These are phyloP conservation scores for Agonopterix arenella DNA, from an alignment of 2,888 invertebrate genomes.

Conservation along the genomic window DNA sequence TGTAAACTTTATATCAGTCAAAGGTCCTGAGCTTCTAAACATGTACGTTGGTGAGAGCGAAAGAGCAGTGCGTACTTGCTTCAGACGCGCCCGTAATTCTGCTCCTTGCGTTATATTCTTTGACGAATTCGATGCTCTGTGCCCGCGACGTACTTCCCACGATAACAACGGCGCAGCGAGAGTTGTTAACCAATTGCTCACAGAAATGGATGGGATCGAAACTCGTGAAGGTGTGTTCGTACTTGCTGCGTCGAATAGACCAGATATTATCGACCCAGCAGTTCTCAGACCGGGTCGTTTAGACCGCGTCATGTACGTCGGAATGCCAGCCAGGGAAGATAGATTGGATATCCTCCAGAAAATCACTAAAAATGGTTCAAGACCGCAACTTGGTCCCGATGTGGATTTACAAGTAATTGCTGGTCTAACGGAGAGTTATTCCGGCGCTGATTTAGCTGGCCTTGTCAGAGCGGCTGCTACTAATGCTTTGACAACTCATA, in stretches of 20 bases:
- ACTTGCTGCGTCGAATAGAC: constrained; percentile 97
- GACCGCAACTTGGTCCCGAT: constrained; percentile 85
- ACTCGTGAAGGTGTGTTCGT: constrained; percentile 94
- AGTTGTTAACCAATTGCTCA: constrained; percentile 97
- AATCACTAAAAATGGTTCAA: constrained; percentile 91
- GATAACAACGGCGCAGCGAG: constrained; percentile 85
- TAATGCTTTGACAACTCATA: constrained; percentile 85
- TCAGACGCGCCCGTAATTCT: constrained; percentile 95
- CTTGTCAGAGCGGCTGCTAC: constrained; percentile 92
- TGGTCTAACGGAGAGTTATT: constrained; percentile 84
- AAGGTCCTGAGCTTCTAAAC: constrained; percentile 97
- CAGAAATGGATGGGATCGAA: constrained; percentile 99
- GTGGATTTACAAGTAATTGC: constrained; percentile 86
- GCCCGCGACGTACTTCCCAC: constrained; percentile 90
- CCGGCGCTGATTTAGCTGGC: constrained; percentile 96
- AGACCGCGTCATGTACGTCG: constrained; percentile 93
- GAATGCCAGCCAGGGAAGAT: constrained; percentile 87
- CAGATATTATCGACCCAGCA: constrained; percentile 97
- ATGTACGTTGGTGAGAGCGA: constrained; percentile 99
- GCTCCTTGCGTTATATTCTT: constrained; percentile 99
- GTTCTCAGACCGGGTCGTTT: constrained; percentile 92
- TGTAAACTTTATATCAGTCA: constrained; percentile 98
- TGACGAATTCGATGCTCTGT: constrained; percentile 97
- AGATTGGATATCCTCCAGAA: constrained; percentile 92
- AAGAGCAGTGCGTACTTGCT: constrained; percentile 96